These are phyloP conservation scores for Drosophila rhopaloa DNA, from an alignment of 1,140 invertebrate species.

Conservation along the genomic window DNA sequence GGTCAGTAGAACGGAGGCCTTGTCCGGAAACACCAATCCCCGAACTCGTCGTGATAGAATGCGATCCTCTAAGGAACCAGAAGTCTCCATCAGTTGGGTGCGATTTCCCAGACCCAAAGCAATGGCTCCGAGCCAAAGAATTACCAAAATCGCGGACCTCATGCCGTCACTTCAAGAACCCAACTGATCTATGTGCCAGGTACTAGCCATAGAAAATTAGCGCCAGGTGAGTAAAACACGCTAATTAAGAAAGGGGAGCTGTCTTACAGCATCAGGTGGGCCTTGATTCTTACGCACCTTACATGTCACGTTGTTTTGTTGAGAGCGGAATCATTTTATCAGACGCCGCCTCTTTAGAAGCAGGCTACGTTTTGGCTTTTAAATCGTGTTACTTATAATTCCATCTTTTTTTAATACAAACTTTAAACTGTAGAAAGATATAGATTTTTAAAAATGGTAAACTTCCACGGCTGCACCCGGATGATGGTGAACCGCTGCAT, in stretches of 20 bases:
- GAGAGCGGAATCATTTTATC: not conserved
- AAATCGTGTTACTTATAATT: not conserved
- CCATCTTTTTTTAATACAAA: not conserved
- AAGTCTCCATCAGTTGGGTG: conserved; percentile 2
- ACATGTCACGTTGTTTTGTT: conserved; percentile 16
- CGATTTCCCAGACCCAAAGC: not conserved
- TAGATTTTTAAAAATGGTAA: conserved; percentile 34
- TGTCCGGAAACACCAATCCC: conserved; percentile 58
- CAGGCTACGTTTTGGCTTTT: conserved; percentile 38
- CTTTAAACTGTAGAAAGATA: too few species aligned
- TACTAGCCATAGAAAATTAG: conserved; percentile 25
- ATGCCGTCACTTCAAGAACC: conserved; percentile 33
- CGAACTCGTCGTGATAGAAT: conserved; percentile 52
- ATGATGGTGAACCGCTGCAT: conserved; percentile 49
- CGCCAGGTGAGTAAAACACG: conserved; percentile 21
- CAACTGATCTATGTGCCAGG: conserved; percentile 33
- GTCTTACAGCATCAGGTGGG: conserved; percentile 26
- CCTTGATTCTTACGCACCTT: conserved; percentile 18
- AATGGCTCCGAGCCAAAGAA: conserved; percentile 6
- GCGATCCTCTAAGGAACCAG: not conserved
- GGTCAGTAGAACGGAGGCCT: conserved; percentile 47
- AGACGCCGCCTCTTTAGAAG: conserved; percentile 15
- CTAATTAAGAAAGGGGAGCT: conserved; percentile 43
- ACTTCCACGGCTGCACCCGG: conserved; percentile 23
- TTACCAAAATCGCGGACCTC: conserved; percentile 12